Evolutionary conservation across 2,113 vertebrate genomes (phyloP), one percentile per base, ranked within the genome.

Genomic region (Xiphias gladius): DNA sequence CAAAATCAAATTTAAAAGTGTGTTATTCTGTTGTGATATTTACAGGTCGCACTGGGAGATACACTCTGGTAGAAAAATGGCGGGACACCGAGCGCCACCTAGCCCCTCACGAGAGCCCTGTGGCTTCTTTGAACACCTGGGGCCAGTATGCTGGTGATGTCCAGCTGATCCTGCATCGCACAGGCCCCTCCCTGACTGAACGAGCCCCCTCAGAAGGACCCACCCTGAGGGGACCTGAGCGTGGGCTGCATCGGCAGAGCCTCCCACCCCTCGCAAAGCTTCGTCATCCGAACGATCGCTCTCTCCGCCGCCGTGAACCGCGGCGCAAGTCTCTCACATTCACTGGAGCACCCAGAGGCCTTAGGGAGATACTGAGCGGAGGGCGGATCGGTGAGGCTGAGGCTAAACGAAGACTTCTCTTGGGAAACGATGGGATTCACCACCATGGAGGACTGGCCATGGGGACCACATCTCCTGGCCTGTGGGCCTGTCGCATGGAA

Each of bases 21-120:
- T n/a, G n/a, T 50, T 73, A 3, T 35, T 20, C 55, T 91, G 67
- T 71, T 83, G 30, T 86, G 16, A 30, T 78, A 20, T 59, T 64
- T 35, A 3, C 89, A 99, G 98, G 98, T 81, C 97, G 98, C 58
- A 99, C 98, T 7, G 98, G 98, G 73, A 94, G 97, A 78, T 99
- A 99, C 91, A 98, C 98, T 28, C 94, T 99, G 55, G 97, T 99
- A 64, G 98, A 99, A 89, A 98, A 99, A 93, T 99, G 98, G 98
- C 95, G 98, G 70, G 97, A 99, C 82, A 97, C 97, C 0, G 98
- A 99, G 91, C 94, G 98, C 62, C 97, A 98, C 84, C 87, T 99
- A 16, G 97, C 97, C 4, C 98, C 98, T 7, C 96, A 98, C 1
- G 98, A 99, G 77, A 99, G 98, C 73, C 98, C 98, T 1, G 96